Percentiles rank a stretch among this genome's conserved stretches.
Evolutionary conservation across 92 coral and sea anemone species (phyloP).

Genomic region (Actinernus sp.): DNA sequence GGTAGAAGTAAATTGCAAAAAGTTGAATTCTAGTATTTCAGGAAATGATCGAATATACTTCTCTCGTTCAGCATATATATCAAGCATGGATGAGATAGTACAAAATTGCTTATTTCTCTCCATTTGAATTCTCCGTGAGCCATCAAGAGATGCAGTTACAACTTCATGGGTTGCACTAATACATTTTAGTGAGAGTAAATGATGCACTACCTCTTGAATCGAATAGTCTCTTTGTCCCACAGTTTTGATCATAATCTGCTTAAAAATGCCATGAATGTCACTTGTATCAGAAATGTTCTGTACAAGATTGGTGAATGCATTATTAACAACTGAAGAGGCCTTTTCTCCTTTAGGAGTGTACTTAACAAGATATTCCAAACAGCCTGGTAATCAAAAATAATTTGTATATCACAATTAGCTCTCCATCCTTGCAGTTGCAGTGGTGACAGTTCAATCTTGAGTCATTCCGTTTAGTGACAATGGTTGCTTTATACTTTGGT

Average conservation of each 20-base stretch:
- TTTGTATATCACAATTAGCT: slow-evolving; percentile 67
- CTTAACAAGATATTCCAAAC: slow-evolving; percentile 63
- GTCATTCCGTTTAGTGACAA: slow-evolving; percentile 70
- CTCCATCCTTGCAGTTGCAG: slow-evolving; percentile 83
- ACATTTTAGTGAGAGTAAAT: slow-evolving; percentile 59
- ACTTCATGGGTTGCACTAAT: slow-evolving; percentile 52
- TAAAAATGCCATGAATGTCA: slow-evolving; percentile 39
- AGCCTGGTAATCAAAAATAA: slow-evolving; percentile 58
- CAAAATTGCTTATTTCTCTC: slow-evolving; percentile 27
- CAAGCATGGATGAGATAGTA: slow-evolving; percentile 51
- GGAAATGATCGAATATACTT: slow-evolving; percentile 33
- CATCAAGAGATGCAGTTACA: slow-evolving; percentile 29
- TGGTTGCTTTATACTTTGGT: slow-evolving; percentile 57
- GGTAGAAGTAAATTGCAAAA: slow-evolving; percentile 45
- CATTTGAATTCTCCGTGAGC: slow-evolving; percentile 28
- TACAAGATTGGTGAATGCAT: slow-evolving; percentile 64
- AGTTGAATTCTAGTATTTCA: slow-evolving; percentile 46
- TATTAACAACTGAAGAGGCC: slow-evolving; percentile 56
- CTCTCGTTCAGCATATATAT: slow-evolving; percentile 59
- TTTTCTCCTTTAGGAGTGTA: slow-evolving; percentile 70
- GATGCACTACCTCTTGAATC: slow-evolving; percentile 75
- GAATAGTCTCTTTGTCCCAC: slow-evolving; percentile 71
- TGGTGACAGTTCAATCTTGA: slow-evolving; percentile 61
- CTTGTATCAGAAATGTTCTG: slow-evolving; percentile 29
- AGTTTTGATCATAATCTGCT: slow-evolving; percentile 61